Evolutionary conservation across 2,113 vertebrate genomes (phyloP), one percentile per base, ranked within the genome.

Genomic region (Helogale parvula): DNA sequence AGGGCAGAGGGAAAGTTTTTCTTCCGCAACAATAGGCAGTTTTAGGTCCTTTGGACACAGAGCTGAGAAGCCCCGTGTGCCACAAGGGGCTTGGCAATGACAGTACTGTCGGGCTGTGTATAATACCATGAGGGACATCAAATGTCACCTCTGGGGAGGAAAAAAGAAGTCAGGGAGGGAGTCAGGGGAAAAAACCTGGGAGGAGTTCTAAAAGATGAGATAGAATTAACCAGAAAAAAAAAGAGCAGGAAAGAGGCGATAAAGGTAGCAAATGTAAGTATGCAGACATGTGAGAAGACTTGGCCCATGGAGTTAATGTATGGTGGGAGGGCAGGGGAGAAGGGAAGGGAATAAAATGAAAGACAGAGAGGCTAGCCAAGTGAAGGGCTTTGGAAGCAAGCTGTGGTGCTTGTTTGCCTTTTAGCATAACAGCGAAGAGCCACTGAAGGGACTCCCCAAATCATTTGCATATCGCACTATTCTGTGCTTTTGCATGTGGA

Each of bases 191-290:
- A 85, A 93, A 86, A 35, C 14, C 89, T 86, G 87, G 79, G 29
- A 85, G 50, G 29, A 81, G 17, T 95, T 83, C 11, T 74, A 33
- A 88, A 90, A 38, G 38, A 79, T 92, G 45, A 93, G 52, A 80
- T 50, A 63, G 81, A 93, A 45, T 88, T 81, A 38, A 8, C 74
- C 38, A 94, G 47, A 45, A 69, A 93, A 88, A 50, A 60, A 60
- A 25, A n/a, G 66, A 81, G n/a, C 81, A 84, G 54, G 52, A 38
- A 60, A 96, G 95, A 29, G 45, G 21, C 87, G 38, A 97, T 29
- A 80, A 69, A 74, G 79, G 47, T 89, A 93, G 69, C 74, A 94
- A 89, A 63, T 80, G 27, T 50, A 94, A 88, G 93, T 50, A 74
- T 50, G 35, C 17, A 92, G 66, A 45, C 77, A 85, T 89, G 66